phyloP scores from a whole-genome alignment of 2,797 vertebrate species.

The Numenius phaeopus region DNA sequence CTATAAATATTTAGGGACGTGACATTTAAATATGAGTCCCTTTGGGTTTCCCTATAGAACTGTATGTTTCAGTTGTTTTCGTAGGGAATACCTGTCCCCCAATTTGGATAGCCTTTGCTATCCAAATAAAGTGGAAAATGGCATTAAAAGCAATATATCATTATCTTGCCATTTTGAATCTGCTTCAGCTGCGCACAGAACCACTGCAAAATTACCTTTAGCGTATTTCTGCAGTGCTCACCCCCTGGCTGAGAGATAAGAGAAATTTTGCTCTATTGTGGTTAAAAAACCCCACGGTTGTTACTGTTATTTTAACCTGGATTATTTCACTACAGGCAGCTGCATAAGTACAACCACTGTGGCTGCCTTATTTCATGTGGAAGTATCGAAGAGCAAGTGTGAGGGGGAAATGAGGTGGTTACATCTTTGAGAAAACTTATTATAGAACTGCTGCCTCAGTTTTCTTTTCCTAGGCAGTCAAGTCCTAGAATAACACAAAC shows the following conservation, averaged over 20 bases:
- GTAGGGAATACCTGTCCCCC: background rate
- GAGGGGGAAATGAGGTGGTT: background rate
- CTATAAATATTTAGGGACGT: background rate
- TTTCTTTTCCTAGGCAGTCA: background rate
- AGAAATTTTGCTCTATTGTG: background rate
- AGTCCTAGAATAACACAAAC: background rate
- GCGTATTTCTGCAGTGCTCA: background rate
- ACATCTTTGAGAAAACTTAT: background rate
- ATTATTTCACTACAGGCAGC: background rate
- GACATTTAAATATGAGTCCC: background rate
- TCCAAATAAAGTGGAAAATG: background rate
- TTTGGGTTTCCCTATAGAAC: background rate
- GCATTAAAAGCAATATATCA: background rate
- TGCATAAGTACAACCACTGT: background rate
- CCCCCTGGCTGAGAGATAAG: background rate
- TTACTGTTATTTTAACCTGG: background rate
- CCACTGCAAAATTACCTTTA: background rate
- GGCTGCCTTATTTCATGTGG: background rate
- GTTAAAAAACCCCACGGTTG: background rate
- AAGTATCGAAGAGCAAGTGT: background rate
- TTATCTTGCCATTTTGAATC: background rate
- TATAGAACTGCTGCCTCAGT: background rate
- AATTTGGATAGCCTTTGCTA: background rate
- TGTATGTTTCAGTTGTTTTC: background rate
- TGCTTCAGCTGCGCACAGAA: background rate